Base-by-base conservation (phyloP, 2,888 invertebrate species). In the Agriopis marginaria region DNA sequence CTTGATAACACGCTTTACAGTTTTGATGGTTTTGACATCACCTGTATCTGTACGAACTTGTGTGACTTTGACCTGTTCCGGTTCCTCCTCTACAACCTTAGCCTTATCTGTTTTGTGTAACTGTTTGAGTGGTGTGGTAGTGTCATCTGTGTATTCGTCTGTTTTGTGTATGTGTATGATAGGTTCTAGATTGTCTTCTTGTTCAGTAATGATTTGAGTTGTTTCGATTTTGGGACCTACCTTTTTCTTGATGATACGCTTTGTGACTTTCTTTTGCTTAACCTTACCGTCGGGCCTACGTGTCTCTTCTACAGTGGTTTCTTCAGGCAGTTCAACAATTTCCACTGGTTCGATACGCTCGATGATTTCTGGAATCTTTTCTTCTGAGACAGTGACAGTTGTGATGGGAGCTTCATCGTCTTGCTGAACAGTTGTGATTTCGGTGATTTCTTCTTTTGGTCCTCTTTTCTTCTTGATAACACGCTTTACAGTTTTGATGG, bases 211-310 rank as follows among this genome's bases (percentile, higher is more conserved):
- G 32, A 23, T 78, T 81, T 76, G 70, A 79, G 75, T 85, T 75
- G 75, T 84, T 83, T 63, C 81, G 75, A 66, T 62, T 73, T 62
- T 75, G 62, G 70, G 71, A 23, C 75, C 77, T 62, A 80, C 76
- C 71, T 76, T 85, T 49, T 72, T 76, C 55, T 78, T 86, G 42
- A 81, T 85, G 0, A 80, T 75, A 44, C 82, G 74, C n/a, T 73
- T 77, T 10, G 70, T 74, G 7, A 89, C 75, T n/a, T 86, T 77
- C 66, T 86, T 85, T 70, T 86, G 86, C 58, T 74, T 77, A 2
- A 62, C 63, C 70, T 78, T 84, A 77, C 85, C 85, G 54, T 86
- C 84, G 49, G 45, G 45, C 7, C 83, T 11, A 12, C 23, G 23
- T 80, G 11, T 53, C 12, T 53, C 53, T 53, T 53, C 32, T 4